Evolutionary conservation across 2,888 invertebrate genomes (phyloP).

Genomic region (Polietes domitor): DNA sequence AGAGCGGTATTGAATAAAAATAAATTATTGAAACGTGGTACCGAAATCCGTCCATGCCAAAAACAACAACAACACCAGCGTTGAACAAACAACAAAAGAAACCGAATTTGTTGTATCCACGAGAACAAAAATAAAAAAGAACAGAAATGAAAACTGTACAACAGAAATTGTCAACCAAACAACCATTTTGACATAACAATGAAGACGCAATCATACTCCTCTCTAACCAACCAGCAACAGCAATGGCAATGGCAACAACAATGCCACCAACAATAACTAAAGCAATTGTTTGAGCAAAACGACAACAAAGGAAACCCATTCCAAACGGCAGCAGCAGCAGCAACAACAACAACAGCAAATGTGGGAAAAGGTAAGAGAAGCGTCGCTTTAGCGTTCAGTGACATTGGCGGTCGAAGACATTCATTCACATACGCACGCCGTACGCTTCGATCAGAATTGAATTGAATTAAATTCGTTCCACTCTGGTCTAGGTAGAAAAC

Average conservation of each 20-base stretch:
- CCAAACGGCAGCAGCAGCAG: background rate
- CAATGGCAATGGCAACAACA: constrained; percentile 9
- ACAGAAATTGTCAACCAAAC: constrained; percentile 44
- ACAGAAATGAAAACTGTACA: constrained; percentile 31
- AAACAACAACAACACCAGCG: constrained; percentile 41
- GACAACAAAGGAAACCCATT: constrained; percentile 35
- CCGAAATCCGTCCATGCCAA: constrained; percentile 38
- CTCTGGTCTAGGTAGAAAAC: background rate
- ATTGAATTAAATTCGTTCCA: constrained; percentile 27
- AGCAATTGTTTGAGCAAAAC: constrained; percentile 21
- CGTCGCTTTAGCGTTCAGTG: constrained; percentile 74
- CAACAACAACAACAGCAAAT: background rate
- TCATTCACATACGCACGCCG: no score
- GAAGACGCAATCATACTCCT: constrained; percentile 45
- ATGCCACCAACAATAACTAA: background rate
- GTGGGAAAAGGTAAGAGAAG: constrained; percentile 71
- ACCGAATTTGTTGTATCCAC: background rate
- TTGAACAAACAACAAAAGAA: constrained; percentile 39
- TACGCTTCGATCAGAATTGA: constrained; percentile 26
- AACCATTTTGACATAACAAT: constrained; percentile 51
- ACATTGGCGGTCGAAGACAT: constrained; percentile 48
- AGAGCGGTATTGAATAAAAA: constrained; percentile 52
- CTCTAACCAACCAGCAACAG: constrained; percentile 10
- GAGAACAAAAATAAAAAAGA: background rate
- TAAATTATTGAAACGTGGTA: constrained; percentile 63